Base-by-base conservation (phyloP, 2,888 invertebrate species). In the Dione juno region DNA sequence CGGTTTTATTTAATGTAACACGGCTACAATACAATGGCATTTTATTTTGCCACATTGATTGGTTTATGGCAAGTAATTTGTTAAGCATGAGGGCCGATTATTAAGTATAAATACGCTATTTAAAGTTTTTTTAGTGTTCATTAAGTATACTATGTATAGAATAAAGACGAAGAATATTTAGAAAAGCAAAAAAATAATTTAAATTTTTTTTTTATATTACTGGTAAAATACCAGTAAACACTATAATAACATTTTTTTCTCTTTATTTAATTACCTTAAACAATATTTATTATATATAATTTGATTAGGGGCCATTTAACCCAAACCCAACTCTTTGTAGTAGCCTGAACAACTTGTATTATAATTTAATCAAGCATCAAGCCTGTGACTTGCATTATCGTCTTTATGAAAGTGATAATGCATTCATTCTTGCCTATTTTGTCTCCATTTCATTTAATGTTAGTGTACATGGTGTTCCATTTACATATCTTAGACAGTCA, bases 1-100 rank as follows among this genome's bases (percentile, higher is more conserved):
- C 92, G 92, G 92, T 88, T 89, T 88, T 85, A 61, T 68, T 68
- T 45, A 63, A 54, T 54, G 43, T 63, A 13, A 14, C 19, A 50
- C 40, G 21, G 21, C 19, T 61, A 40, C 48, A 14, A 52, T 68
- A 63, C 43, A 53, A 63, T 63, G 45, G 40, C 35, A 35, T 53
- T 63, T 52, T 68, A 35, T 53, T 63, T 52, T 68, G 37, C 28
- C 59, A 41, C 40, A 67, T 68, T 53, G 53, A 52, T 63, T 64
- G 16, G 13, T 54, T 45, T 66, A 63, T 67, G 7, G 61, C 43
- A 61, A 61, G 28, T 45, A 28, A 45, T 66, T 53, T 52, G 43
- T 61, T 52, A 16, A 65, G 13, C 21, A 71, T 48, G 67, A 48
- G 63, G 57, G 50, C 19, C 54, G 28, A 40, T 19, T 57, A 54